phyloP scores from a whole-genome alignment of 2,113 vertebrate genomes.

The Aldabrachelys gigantea region DNA sequence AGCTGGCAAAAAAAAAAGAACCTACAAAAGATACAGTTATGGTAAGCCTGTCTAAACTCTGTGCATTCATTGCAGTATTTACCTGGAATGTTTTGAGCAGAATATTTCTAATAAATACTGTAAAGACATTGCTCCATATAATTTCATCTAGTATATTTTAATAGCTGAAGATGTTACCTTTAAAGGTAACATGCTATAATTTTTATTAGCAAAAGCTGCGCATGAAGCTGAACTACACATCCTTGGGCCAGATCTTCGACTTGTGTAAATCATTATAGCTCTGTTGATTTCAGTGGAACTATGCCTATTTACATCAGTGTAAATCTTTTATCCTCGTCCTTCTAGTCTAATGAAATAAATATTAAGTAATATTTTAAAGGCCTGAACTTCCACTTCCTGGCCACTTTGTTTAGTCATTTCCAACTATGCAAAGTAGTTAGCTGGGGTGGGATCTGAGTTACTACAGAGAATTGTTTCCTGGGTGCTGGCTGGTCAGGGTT shows the following conservation, averaged over 20 bases:
- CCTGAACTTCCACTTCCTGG: background rate
- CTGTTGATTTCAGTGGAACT: background rate
- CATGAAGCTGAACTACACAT: background rate
- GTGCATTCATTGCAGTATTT: background rate
- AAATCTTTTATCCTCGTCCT: background rate
- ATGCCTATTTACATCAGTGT: background rate
- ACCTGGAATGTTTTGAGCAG: background rate
- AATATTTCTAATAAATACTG: background rate
- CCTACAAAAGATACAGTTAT: conserved; percentile 81
- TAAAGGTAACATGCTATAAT: background rate
- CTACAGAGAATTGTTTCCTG: no score
- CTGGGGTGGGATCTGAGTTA: no score
- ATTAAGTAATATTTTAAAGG: background rate
- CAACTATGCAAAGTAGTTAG: background rate
- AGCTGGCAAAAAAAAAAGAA: conserved; percentile 75
- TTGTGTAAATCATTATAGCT: background rate
- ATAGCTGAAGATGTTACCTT: background rate
- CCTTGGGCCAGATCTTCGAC: background rate
- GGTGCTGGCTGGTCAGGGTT: no score
- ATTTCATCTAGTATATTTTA: background rate
- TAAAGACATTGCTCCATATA: background rate
- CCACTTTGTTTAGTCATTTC: background rate
- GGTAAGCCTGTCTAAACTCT: conserved; percentile 77
- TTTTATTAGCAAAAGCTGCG: background rate
- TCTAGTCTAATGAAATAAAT: background rate